phyloP scores from a whole-genome alignment of 2,113 vertebrate species.

The Corythaeola cristata region DNA sequence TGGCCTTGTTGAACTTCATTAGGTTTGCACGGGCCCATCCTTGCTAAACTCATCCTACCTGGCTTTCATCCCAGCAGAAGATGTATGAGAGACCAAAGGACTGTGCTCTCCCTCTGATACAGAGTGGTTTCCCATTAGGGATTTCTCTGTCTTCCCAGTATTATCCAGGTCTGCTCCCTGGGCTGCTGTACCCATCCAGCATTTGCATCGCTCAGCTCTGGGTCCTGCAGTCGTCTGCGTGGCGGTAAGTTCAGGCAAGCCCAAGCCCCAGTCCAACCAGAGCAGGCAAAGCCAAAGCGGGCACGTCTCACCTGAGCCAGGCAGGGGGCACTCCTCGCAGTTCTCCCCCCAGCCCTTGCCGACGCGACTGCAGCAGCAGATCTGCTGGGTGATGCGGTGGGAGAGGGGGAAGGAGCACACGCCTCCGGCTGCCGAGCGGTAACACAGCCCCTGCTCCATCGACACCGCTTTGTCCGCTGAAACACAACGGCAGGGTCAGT shows the following conservation, averaged over 20 bases:
- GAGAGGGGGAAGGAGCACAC: conserved; percentile 87
- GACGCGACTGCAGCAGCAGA: conserved; percentile 97
- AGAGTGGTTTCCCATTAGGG: background rate
- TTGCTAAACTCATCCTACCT: background rate
- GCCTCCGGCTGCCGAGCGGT: conserved; percentile 77
- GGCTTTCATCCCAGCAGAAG: background rate
- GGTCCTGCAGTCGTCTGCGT: background rate
- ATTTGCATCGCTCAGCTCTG: background rate
- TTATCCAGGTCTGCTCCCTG: background rate
- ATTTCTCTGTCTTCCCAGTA: background rate
- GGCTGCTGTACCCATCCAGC: background rate
- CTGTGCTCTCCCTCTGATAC: background rate
- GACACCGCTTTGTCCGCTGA: conserved; percentile 93
- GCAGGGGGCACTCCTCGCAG: conserved; percentile 87
- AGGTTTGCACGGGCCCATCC: no score
- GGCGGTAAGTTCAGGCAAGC: background rate
- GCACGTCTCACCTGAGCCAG: conserved; percentile 82
- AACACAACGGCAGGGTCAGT: conserved; percentile 43
- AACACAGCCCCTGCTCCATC: conserved; percentile 83
- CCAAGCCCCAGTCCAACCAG: background rate
- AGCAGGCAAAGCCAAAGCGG: background rate
- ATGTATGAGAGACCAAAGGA: background rate
- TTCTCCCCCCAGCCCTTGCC: conserved; percentile 92
- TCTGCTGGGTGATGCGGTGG: conserved; percentile 94
- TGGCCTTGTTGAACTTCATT: no score